Evolutionary conservation across 2,888 invertebrate species (phyloP), one percentile per base, ranked within the genome.

Genomic region (Aspidiotus rigidus): DNA sequence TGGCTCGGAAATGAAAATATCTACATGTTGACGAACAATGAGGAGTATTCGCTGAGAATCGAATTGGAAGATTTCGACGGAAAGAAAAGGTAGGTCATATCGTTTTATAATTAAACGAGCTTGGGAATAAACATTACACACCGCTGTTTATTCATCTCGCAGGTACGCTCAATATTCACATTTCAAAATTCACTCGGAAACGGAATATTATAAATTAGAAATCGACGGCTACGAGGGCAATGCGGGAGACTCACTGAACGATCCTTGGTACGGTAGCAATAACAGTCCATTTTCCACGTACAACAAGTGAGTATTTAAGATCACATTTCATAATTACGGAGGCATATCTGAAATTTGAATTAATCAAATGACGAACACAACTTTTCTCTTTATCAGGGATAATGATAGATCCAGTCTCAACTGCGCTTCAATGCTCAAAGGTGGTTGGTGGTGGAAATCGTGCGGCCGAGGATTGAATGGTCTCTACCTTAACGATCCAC

Each of bases 381-480:
- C 60, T 60, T 70, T 72, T 11, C 71, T 42, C 44, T 67, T 72
- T 80, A 80, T 41, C 81, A 89, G 93, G 77, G 93, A 93, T 77
- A 93, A 93, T 77, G 93, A 93, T 78, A 81, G 93, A 75, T 93
- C 93, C 56, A 92, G 91, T 72, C 80, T 93, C 74, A 93, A 93
- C 78, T 93, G 93, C 77, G 93, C 93, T 28, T 92, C 92, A 15
- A 93, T 93, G 93, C 81, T 93, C 73, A 93, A 93, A 79, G 93
- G 93, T 64, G 93, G 93, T 7, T 93, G 93, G 93, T 93, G 93
- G 93, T 93, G 93, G 93, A 91, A 93, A 77, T 92, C 91, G 0
- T 93, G 93, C 76, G 93, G 93, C 39, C 83, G 93, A 75, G 93
- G 93, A 9, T 83, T 93, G 40, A 93, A 93, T 77, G 93, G 93